Base-by-base conservation (phyloP, 2,113 vertebrate species). In the Forbesichthys agassizii region DNA sequence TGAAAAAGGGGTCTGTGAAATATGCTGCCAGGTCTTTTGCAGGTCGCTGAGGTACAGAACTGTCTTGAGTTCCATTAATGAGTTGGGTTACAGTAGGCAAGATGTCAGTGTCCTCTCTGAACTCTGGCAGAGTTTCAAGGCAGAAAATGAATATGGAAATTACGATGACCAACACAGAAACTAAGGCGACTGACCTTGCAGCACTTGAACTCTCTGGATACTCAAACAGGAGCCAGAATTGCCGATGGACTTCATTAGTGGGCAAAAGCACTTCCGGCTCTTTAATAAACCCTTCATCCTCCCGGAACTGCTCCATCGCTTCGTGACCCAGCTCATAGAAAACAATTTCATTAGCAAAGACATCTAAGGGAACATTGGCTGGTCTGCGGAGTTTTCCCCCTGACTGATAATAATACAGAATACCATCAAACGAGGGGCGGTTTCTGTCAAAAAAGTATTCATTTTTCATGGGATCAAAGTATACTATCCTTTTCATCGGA, bases 401-500 rank as follows among this genome's bases (percentile, higher is more conserved):
- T 0, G 98, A 99, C 58, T 99, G 98, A 66, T 99, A 99, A 77
- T 94, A 99, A 85, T 98, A 98, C 0, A 99, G 90, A 72, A 99
- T 96, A n/a, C 96, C 96, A 75, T 99, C 98, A 74, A 99, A 99
- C 68, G 96, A 96, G n/a, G 98, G 97, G 1, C 98, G 93, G 85
- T 98, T 98, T 82, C 98, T 87, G 64, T 99, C 98, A 66, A 99
- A 99, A 85, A 98, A 99, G 71, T 99, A 99, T 8, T 99, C 96
- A 0, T 99, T 98, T 74, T 87, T 96, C 96, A 98, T 96, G 27
- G 95, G 96, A 85, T 98, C 97, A 1, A 99, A 99, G 90, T 96
- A 97, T 11, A 88, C 91, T 80, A 96, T 94, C 85, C 98, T 92
- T 87, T 95, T 98, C 18, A 93, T 92, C 0, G 95, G 93, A 78